Evolutionary conservation across 2,113 vertebrate species (phyloP).

Genomic region (Ptyas mucosa): DNA sequence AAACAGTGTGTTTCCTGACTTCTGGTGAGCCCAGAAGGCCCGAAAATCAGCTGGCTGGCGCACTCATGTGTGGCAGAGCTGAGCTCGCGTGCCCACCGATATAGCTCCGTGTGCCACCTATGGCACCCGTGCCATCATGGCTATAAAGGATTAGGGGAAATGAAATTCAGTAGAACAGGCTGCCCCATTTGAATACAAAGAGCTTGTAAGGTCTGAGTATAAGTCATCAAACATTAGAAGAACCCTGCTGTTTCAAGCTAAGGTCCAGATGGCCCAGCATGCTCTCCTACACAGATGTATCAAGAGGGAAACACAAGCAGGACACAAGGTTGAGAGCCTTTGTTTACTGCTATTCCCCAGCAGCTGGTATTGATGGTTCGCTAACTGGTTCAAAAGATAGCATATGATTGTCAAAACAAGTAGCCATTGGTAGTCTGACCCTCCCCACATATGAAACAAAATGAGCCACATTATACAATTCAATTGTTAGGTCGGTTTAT

Average conservation of each 20-base stretch:
- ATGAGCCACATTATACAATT: background rate
- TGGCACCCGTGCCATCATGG: too few species aligned
- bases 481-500: background rate
- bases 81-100: too few species aligned
- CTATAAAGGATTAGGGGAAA: background rate
- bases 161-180: background rate
- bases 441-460: background rate
- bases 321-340: background rate
- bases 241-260: background rate
- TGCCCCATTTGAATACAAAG: background rate
- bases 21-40: too few species aligned
- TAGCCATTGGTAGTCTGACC: background rate
- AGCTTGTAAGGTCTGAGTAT: background rate
- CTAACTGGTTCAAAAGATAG: background rate
- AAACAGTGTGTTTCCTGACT: too few species aligned
- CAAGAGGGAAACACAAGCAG: background rate
- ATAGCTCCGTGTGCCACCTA: too few species aligned
- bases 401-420: background rate
- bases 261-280: background rate
- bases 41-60: too few species aligned
- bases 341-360: background rate
- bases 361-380: background rate
- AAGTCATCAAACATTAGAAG: background rate
- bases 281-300: background rate
- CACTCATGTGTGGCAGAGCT: too few species aligned